Conservation (phyloP, 1,140 invertebrate genomes). For the Trypoxylus dichotomus region DNA sequence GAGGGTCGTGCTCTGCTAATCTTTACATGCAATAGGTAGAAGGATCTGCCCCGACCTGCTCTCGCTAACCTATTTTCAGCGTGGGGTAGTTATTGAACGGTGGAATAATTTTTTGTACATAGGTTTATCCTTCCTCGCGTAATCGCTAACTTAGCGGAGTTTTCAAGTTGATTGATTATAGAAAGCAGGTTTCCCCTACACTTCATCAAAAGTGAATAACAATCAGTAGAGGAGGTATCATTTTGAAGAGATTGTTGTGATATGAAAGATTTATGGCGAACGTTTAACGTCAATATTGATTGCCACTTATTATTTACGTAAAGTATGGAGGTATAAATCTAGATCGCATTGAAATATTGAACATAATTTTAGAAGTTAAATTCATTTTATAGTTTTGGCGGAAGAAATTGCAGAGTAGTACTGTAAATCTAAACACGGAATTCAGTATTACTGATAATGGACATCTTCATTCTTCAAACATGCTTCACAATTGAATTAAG, state of each 20-base stretch:
- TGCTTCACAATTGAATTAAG: too few relatives aligned
- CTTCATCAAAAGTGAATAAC: neutral
- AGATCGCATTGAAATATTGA: neutral
- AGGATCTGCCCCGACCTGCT: conserved; percentile 1
- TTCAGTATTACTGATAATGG: too few relatives aligned
- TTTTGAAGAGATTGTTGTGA: neutral
- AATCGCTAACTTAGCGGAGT: neutral
- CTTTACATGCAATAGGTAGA: neutral
- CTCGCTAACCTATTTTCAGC: conserved; percentile 1
- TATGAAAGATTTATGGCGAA: neutral
- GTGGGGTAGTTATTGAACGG: neutral
- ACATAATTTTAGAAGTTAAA: neutral
- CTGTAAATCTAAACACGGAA: too few relatives aligned
- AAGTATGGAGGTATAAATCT: too few relatives aligned
- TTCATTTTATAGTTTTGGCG: too few relatives aligned
- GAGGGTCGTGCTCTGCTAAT: neutral
- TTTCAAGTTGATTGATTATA: neutral
- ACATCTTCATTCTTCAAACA: too few relatives aligned
- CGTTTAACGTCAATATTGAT: neutral
- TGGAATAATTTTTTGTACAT: neutral
- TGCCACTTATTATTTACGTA: neutral
- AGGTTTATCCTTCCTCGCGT: neutral
- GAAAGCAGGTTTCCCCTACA: neutral
- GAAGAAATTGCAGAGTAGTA: too few relatives aligned
- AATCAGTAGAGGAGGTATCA: neutral